Evolutionary conservation across 2,888 invertebrate genomes (phyloP).

Genomic region (Drosophila kanekoi): DNA sequence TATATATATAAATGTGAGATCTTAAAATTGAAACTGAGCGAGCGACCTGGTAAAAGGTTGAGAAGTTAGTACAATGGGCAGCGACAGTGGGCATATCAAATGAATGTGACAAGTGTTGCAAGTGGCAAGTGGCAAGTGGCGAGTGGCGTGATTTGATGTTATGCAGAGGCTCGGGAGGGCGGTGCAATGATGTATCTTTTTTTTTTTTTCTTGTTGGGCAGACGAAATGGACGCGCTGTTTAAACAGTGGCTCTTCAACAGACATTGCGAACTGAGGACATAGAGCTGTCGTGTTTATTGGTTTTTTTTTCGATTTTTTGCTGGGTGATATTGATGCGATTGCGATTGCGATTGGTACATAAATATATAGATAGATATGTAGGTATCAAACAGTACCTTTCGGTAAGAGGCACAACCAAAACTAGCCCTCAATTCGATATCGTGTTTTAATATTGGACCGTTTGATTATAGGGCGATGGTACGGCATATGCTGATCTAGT

Average conservation of each 20-base stretch:
- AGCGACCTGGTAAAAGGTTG: conserved; percentile 20
- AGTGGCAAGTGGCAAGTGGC: conserved; percentile 10
- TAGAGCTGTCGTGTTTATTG: background rate
- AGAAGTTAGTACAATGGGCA: conserved; percentile 27
- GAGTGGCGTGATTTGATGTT: conserved; percentile 22
- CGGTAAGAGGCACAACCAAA: conserved; percentile 52
- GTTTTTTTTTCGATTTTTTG: conserved; percentile 2
- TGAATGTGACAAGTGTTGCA: conserved; percentile 30
- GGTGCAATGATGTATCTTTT: conserved; percentile 32
- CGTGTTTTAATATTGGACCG: conserved; percentile 39
- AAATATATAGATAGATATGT: conserved; percentile 37
- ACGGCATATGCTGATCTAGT: conserved; percentile 44
- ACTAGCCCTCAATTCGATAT: conserved; percentile 18
- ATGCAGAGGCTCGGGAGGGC: conserved; percentile 20
- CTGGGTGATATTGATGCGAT: conserved; percentile 43
- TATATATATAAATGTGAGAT: background rate
- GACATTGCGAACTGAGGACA: background rate
- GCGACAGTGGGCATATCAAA: conserved; percentile 19
- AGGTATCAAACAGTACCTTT: conserved; percentile 57
- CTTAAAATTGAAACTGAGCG: conserved; percentile 3
- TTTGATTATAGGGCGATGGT: conserved; percentile 49
- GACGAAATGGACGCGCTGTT: conserved; percentile 15
- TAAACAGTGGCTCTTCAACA: conserved; percentile 7
- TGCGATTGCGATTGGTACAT: conserved; percentile 46
- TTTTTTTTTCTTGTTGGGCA: conserved; percentile 7